Conservation (phyloP, 2,888 invertebrate genomes). For the Ormyrus rosae region DNA sequence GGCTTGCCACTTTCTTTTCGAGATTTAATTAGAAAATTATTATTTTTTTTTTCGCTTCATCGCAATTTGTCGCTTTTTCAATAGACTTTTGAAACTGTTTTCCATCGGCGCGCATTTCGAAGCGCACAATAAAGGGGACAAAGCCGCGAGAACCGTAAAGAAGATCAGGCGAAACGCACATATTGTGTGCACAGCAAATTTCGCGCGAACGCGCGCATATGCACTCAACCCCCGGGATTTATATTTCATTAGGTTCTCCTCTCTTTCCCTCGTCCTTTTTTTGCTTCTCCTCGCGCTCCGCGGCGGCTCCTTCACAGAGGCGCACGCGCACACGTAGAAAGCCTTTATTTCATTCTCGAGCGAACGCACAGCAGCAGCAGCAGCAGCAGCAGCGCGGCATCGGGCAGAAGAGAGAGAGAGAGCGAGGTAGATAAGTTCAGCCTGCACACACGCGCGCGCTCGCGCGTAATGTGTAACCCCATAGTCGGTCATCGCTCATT, state of each 20-base stretch:
- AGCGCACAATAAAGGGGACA: too few relatives aligned
- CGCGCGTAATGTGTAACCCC: conserved; percentile 57
- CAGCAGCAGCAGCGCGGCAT: background rate
- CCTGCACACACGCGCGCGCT: background rate
- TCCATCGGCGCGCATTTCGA: too few relatives aligned
- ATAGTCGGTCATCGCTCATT: conserved; percentile 68
- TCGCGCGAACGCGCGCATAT: background rate
- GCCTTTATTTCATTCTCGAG: conserved; percentile 29
- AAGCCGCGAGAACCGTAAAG: too few relatives aligned
- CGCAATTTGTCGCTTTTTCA: too few relatives aligned
- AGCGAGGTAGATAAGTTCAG: background rate
- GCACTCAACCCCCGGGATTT: conserved; percentile 8
- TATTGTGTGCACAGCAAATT: background rate
- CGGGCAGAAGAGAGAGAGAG: background rate
- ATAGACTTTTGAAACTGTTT: too few relatives aligned
- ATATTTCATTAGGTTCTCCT: conserved; percentile 30
- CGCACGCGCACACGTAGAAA: background rate
- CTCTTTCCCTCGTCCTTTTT: conserved; percentile 6
- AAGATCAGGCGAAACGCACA: too few relatives aligned
- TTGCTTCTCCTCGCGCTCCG: conserved; percentile 16
- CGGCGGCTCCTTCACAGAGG: background rate
- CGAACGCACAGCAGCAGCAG: background rate
- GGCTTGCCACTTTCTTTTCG: too few relatives aligned
- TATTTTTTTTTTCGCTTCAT: too few relatives aligned
- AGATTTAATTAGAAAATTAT: too few relatives aligned